Conservation (phyloP, 2,797 vertebrate species). For the Galaxias olidus region DNA sequence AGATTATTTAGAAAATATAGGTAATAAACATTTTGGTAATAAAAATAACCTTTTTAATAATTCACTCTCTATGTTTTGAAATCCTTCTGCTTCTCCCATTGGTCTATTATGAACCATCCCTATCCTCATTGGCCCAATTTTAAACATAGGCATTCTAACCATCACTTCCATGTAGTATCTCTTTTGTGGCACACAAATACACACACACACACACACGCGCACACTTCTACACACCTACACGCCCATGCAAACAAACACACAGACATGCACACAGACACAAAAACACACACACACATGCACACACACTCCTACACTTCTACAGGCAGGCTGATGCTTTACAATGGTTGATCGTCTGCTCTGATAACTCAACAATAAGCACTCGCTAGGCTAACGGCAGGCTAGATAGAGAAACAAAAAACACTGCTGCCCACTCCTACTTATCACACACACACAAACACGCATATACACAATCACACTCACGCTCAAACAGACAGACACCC, state of each 20-base stretch:
- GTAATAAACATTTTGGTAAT: too few species aligned
- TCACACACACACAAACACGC: not conserved
- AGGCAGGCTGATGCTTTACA: not conserved
- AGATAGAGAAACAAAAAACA: too few species aligned
- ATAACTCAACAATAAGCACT: constrained; percentile 9
- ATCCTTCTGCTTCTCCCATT: not conserved
- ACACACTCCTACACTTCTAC: too few species aligned
- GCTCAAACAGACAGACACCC: constrained; percentile 17
- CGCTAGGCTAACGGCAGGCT: not conserved
- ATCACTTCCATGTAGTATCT: too few species aligned
- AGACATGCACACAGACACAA: too few species aligned
- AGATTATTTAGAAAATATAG: too few species aligned
- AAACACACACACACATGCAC: not conserved
- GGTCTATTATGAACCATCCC: not conserved
- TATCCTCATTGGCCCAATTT: not conserved
- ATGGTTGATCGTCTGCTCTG: constrained; percentile 4
- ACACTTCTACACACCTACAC: too few species aligned
- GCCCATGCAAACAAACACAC: too few species aligned
- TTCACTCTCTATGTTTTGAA: not conserved
- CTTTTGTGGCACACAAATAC: not conserved
- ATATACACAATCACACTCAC: constrained; percentile 17
- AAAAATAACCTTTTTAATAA: constrained; percentile 1
- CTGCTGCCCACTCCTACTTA: too few species aligned
- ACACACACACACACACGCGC: too few species aligned
- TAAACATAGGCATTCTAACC: not conserved